Percentiles rank a stretch among this genome's conserved stretches.
Evolutionary conservation across 1,140 invertebrate genomes (phyloP).

Genomic region (Tribolium castaneum): DNA sequence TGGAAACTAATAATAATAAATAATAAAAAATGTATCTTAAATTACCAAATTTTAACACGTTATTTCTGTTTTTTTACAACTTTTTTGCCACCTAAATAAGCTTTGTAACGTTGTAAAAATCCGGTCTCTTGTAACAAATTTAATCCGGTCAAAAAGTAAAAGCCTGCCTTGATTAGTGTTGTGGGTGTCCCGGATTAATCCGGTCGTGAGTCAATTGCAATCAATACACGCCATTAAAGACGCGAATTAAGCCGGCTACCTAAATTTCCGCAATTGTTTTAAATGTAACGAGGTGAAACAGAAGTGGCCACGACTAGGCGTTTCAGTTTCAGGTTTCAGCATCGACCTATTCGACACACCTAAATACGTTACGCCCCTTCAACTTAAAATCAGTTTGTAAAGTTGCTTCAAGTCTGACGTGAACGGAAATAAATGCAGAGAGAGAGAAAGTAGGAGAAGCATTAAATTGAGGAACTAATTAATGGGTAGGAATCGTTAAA

Average conservation of each 20-base stretch:
- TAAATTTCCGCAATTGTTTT: constrained; percentile 28
- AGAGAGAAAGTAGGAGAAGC: background rate
- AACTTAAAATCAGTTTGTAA: constrained; percentile 33
- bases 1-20: too few relatives aligned
- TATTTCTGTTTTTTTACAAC: too few relatives aligned
- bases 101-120: too few relatives aligned
- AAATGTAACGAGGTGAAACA: constrained; percentile 11
- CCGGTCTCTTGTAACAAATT: too few relatives aligned
- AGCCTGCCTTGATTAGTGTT: background rate
- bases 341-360: constrained; percentile 7
- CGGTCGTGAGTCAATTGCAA: constrained; percentile 19
- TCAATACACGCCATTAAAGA: constrained; percentile 11
- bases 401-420: constrained; percentile 13
- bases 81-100: too few relatives aligned
- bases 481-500: constrained; percentile 4
- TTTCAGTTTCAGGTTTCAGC: background rate
- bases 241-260: background rate
- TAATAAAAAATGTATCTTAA: too few relatives aligned
- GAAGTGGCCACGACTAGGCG: background rate
- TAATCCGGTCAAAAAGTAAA: too few relatives aligned
- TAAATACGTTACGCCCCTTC: constrained; percentile 18
- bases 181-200: background rate
- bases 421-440: constrained; percentile 27
- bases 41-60: too few relatives aligned
- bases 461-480: constrained; percentile 31